Percentiles rank a stretch among this genome's conserved stretches.
Evolutionary conservation across 1,140 invertebrate species (phyloP).

Genomic region (Cepaea nemoralis): DNA sequence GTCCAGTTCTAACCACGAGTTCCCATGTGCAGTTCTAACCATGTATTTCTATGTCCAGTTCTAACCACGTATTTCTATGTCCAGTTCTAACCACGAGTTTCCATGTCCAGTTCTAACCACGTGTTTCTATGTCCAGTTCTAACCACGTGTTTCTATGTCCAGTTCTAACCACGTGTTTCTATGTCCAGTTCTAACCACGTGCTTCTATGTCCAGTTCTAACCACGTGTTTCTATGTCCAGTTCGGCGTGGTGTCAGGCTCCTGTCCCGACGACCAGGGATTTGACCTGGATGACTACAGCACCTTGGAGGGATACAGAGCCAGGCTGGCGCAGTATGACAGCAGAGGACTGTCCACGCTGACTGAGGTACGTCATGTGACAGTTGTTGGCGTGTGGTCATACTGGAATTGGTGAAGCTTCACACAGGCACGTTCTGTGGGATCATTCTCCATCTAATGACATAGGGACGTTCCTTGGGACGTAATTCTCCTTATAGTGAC

Average conservation of each 20-base stretch:
- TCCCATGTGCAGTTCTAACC: too few species aligned
- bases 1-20: too few species aligned
- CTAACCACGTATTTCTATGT: too few species aligned
- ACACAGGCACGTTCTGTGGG: neutral
- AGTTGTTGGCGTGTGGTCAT: neutral
- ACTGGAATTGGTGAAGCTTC: neutral
- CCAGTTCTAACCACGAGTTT: too few species aligned
- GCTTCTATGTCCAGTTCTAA: too few species aligned
- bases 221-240: constrained; percentile 19
- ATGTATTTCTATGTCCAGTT: too few species aligned
- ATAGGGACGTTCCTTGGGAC: neutral
- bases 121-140: too few species aligned
- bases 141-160: too few species aligned
- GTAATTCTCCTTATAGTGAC: too few species aligned
- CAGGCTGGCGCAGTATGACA: constrained; percentile 34
- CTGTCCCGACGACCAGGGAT: constrained; percentile 41
- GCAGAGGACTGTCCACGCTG: constrained; percentile 24
- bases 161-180: too few species aligned
- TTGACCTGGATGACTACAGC: constrained; percentile 25
- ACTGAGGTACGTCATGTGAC: neutral
- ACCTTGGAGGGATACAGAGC: neutral
- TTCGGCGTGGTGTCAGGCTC: constrained; percentile 40
- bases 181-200: too few species aligned
- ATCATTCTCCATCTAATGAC: neutral
- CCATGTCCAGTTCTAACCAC: too few species aligned